A percentile compares a stretch with the other conserved stretches of the same genome.
phyloP scores from a whole-genome alignment of 2,797 vertebrate species.

The Catharus ustulatus region DNA sequence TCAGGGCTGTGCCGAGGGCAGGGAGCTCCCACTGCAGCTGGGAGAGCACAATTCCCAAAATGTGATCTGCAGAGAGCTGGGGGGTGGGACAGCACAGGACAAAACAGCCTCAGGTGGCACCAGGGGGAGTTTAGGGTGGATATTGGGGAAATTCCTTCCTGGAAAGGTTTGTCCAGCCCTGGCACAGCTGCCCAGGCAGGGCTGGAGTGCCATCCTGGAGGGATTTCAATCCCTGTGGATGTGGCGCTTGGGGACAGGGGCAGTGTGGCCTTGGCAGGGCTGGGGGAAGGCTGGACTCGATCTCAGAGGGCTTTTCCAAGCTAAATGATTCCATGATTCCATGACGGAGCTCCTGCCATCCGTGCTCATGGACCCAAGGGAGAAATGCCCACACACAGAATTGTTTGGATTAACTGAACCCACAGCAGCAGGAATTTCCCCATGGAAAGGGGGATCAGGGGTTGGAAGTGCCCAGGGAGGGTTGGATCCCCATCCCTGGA shows the following conservation, averaged over 20 bases:
- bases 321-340: neutral
- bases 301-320: neutral
- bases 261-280: neutral
- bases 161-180: neutral
- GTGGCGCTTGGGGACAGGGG: neutral
- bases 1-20: neutral
- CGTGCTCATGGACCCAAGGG: neutral
- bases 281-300: neutral
- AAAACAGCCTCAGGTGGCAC: neutral
- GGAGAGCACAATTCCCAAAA: neutral
- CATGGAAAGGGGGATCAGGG: too few relatives aligned
- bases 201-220: rapidly evolving
- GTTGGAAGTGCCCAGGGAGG: too few relatives aligned
- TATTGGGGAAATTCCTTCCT: too few relatives aligned
- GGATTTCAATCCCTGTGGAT: neutral
- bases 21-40: neutral
- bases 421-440: too few relatives aligned
- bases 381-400: too few relatives aligned
- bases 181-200: neutral
- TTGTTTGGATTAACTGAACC: too few relatives aligned
- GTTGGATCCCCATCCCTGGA: too few relatives aligned
- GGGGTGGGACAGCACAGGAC: neutral
- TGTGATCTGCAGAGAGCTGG: neutral
- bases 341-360: rapidly evolving
- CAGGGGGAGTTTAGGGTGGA: neutral